Conservation (phyloP, 2,888 invertebrate species). For the Rhorus exstirpatorius region DNA sequence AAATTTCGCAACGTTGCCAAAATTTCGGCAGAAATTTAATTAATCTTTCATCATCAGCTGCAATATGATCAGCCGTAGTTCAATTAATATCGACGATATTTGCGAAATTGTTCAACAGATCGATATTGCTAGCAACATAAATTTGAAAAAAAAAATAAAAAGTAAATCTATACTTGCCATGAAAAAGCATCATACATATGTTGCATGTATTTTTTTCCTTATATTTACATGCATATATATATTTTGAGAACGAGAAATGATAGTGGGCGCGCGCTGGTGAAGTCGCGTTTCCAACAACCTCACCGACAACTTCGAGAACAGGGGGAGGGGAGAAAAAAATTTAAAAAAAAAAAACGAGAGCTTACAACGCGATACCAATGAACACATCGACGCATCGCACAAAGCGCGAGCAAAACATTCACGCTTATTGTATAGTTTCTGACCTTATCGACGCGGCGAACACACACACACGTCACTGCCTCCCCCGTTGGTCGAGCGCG, state of each 20-base stretch:
- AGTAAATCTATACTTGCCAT: not conserved
- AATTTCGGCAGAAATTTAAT: slow-evolving; percentile 1
- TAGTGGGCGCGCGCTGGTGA: slow-evolving; percentile 41
- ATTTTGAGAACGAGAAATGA: slow-evolving; percentile 9
- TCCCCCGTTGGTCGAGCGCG: slow-evolving; percentile 42
- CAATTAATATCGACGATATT: no score
- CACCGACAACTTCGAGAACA: slow-evolving; percentile 7
- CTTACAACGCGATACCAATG: slow-evolving; percentile 50
- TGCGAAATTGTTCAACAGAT: no score
- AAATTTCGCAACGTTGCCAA: slow-evolving; percentile 6
- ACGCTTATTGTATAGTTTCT: slow-evolving; percentile 60
- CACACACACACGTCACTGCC: slow-evolving; percentile 64
- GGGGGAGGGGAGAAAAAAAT: slow-evolving; percentile 20
- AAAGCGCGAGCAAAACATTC: slow-evolving; percentile 49
- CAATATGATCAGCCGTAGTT: no score
- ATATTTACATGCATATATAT: not conserved
- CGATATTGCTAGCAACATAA: slow-evolving; percentile 2
- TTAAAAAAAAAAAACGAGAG: slow-evolving; percentile 2
- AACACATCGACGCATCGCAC: slow-evolving; percentile 7
- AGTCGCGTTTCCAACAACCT: slow-evolving; percentile 35
- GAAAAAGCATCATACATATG: not conserved
- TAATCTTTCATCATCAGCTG: not conserved
- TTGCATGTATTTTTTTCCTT: not conserved
- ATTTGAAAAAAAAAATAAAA: slow-evolving; percentile 10
- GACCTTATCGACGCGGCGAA: slow-evolving; percentile 70